A percentile compares a stretch with the other conserved stretches of the same genome.
Conservation (phyloP, 2,797 vertebrate genomes). For the Crenichthys baileyi region DNA sequence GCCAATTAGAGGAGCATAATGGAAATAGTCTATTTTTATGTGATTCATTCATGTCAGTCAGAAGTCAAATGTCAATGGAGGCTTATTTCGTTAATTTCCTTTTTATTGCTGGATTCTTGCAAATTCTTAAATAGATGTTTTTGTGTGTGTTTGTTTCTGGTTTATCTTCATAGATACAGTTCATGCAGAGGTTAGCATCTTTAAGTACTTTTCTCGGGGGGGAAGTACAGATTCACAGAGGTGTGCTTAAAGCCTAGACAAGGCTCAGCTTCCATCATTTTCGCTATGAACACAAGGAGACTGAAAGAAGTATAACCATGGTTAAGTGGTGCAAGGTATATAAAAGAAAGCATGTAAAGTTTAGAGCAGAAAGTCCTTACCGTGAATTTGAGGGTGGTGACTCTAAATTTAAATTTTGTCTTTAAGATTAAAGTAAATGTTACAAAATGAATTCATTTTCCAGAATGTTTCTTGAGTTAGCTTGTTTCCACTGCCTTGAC, state of each 20-base stretch:
- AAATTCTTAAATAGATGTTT: conserved; percentile 27
- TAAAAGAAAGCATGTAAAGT: conserved; percentile 8
- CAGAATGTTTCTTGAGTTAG: not conserved
- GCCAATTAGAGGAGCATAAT: conserved; percentile 17
- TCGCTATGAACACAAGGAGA: conserved; percentile 22
- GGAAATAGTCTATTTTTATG: conserved; percentile 11
- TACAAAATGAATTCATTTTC: not conserved
- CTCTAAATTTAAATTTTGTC: not conserved
- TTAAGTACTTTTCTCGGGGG: conserved; percentile 49
- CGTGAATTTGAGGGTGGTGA: not conserved
- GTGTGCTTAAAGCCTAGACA: conserved; percentile 22
- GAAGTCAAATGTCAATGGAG: conserved; percentile 44
- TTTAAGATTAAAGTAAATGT: not conserved
- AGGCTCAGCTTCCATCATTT: conserved; percentile 3
- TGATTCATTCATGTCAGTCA: conserved; percentile 32
- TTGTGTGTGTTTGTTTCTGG: conserved; percentile 18
- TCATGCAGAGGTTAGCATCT: conserved; percentile 52
- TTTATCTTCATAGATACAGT: conserved; percentile 41
- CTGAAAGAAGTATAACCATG: conserved; percentile 17
- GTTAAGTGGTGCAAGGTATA: not conserved
- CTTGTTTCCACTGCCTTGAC: not conserved
- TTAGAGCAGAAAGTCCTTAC: not conserved
- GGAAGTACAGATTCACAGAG: conserved; percentile 55
- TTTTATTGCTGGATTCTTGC: conserved; percentile 3
- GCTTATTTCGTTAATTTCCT: conserved; percentile 23